These are phyloP conservation scores for Nebria ingens DNA, from an alignment of 1,140 invertebrate species.

Conservation along the genomic window DNA sequence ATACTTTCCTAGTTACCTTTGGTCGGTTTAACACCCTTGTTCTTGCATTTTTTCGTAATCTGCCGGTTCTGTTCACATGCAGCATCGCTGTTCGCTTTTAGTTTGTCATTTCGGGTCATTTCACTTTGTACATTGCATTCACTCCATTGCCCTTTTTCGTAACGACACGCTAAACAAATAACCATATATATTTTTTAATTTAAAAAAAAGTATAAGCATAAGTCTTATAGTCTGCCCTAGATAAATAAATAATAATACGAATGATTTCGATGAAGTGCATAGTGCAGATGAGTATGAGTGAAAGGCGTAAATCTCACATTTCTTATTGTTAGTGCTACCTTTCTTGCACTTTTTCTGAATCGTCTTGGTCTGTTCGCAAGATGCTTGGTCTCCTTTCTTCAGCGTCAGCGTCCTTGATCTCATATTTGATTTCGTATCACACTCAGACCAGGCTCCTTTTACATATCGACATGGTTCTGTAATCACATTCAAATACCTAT, in stretches of 20 bases:
- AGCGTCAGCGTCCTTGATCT: slow-evolving; percentile 67
- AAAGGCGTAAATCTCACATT: background rate
- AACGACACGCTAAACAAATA: slow-evolving; percentile 53
- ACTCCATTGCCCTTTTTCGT: slow-evolving; percentile 64
- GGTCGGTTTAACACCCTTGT: slow-evolving; percentile 49
- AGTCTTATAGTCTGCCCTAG: too few relatives aligned
- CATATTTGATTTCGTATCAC: slow-evolving; percentile 69
- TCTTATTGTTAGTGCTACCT: slow-evolving; percentile 48
- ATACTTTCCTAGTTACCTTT: slow-evolving; percentile 39
- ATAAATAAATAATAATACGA: too few relatives aligned
- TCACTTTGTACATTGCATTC: slow-evolving; percentile 54
- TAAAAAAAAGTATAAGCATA: too few relatives aligned
- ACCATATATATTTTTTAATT: too few relatives aligned
- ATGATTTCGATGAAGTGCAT: too few relatives aligned
- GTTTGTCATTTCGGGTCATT: slow-evolving; percentile 57
- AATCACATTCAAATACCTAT: slow-evolving; percentile 19
- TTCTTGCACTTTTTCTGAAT: slow-evolving; percentile 86
- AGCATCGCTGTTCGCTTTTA: slow-evolving; percentile 63
- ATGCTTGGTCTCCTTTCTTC: slow-evolving; percentile 66
- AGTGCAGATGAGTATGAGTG: too few relatives aligned
- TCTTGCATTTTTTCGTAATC: slow-evolving; percentile 66
- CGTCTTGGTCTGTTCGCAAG: slow-evolving; percentile 71
- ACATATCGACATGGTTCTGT: slow-evolving; percentile 61
- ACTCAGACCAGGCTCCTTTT: slow-evolving; percentile 77
- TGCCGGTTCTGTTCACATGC: slow-evolving; percentile 59